Evolutionary conservation across 2,888 invertebrate genomes (phyloP), one percentile per base, ranked within the genome.

Genomic region (Phalangium opilio): DNA sequence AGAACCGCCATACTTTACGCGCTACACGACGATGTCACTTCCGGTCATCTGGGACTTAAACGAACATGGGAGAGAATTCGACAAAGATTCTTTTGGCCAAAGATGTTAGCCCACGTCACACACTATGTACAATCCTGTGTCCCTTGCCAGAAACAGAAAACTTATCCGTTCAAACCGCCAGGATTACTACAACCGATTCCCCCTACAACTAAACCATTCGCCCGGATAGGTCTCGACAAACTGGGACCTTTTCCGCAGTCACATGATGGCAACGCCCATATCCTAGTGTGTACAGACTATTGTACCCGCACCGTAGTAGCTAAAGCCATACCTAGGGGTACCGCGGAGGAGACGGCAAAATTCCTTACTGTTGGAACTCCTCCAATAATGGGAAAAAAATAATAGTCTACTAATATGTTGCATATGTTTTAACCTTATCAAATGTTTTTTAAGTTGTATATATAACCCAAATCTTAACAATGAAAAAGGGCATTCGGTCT

Each of bases 61-160:
- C 51, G 50, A 35, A 56, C 55, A 1, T 49, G 43, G 14, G 38
- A 35, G 1, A 34, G 43, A 27, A 18, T 55, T 1, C 46, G 17
- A 38, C 7, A 33, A 11, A 38, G 55, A 19, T 56, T 46, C 36
- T 57, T 41, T 20, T 56, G 56, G 54, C 50, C 50, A 12, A 42
- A 38, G 8, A 48, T 56, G 48, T 38, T 43, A 11, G 36, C 34
- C 8, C 14, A 51, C n/a, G 43, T 55, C 1, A 19, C n/a, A 7
- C 27, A 44, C 7, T 55, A 50, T 40, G 48, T 55, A 3, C 18
- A 17, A 2, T 34, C 39, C 10, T 57, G 56, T 36, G 12, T 35
- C 2, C 36, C 39, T n/a, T 57, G 57, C 41, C 55, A 56, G 27
- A n/a, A 35, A 12, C 46, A 20, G 8, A 58, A 19, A 20, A 18